A percentile compares a stretch with the other conserved stretches of the same genome.
Evolutionary conservation across 64 coral and sea anemone species (phyloP).

Genomic region (Actinia tenebrosa): DNA sequence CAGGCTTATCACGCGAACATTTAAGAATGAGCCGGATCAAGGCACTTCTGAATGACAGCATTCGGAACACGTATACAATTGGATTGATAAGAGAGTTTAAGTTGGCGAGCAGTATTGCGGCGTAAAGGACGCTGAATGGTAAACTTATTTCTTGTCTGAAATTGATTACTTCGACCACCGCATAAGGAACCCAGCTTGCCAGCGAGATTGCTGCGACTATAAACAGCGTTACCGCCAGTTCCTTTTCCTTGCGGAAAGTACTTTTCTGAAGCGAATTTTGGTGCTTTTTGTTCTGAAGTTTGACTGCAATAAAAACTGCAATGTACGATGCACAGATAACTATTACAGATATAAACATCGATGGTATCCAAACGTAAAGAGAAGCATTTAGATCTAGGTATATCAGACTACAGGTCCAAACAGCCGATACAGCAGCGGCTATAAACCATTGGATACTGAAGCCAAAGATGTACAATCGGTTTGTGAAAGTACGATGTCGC

Average conservation of each 20-base stretch:
- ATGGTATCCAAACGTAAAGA: conserved; percentile 20
- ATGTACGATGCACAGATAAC: neutral
- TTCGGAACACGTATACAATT: conserved; percentile 1
- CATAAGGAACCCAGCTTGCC: neutral
- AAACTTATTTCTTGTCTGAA: neutral
- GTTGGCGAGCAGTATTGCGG: neutral
- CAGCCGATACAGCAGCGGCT: neutral
- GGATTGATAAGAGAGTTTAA: conserved; percentile 17
- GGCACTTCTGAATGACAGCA: conserved; percentile 7
- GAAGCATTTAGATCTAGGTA: neutral
- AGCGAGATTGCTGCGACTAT: conserved; percentile 6
- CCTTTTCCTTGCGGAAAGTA: neutral
- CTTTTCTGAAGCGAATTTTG: neutral
- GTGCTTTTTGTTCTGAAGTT: neutral
- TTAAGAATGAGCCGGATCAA: neutral
- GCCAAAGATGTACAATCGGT: neutral
- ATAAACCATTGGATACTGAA: neutral
- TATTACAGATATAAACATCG: neutral
- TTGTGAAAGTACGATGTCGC: neutral
- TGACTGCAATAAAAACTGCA: conserved; percentile 6
- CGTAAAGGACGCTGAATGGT: neutral
- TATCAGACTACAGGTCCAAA: conserved; percentile 9
- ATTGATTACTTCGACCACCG: conserved; percentile 7
- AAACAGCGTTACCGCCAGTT: conserved; percentile 16
- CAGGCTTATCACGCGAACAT: neutral